Evolutionary conservation across 2,797 vertebrate genomes (phyloP).

Genomic region (Antrozous pallidus): DNA sequence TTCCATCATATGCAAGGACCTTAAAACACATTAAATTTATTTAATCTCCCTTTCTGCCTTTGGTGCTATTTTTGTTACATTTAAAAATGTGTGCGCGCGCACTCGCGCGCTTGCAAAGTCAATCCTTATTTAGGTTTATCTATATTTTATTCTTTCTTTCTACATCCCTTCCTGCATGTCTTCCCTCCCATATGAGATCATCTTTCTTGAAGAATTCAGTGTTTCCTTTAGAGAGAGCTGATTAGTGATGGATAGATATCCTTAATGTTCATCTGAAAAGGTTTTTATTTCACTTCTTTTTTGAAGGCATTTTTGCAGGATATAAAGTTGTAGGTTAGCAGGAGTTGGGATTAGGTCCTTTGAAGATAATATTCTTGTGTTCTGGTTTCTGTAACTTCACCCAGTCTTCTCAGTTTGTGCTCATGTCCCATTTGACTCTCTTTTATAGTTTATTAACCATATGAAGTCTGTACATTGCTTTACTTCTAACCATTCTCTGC

Average conservation of each 20-base stretch:
- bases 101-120: neutral
- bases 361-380: neutral
- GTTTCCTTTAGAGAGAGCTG: slow-evolving; percentile 13
- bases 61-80: neutral
- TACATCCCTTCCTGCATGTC: neutral
- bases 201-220: neutral
- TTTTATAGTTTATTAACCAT: neutral
- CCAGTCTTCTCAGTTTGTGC: neutral
- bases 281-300: slow-evolving; percentile 1
- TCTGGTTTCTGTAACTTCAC: neutral
- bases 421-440: neutral
- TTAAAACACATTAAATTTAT: neutral
- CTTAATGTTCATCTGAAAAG: slow-evolving; percentile 19
- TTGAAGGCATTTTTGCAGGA: neutral
- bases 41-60: neutral
- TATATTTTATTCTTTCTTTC: neutral
- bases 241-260: neutral
- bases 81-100: neutral
- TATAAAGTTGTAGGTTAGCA: neutral
- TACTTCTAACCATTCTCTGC: neutral
- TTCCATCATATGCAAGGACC: neutral
- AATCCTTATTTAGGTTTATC: neutral
- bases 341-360: neutral
- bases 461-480: neutral
- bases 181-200: neutral